These are phyloP conservation scores for Ceratina calcarata DNA, from an alignment of 1,140 invertebrate genomes.

Conservation along the genomic window DNA sequence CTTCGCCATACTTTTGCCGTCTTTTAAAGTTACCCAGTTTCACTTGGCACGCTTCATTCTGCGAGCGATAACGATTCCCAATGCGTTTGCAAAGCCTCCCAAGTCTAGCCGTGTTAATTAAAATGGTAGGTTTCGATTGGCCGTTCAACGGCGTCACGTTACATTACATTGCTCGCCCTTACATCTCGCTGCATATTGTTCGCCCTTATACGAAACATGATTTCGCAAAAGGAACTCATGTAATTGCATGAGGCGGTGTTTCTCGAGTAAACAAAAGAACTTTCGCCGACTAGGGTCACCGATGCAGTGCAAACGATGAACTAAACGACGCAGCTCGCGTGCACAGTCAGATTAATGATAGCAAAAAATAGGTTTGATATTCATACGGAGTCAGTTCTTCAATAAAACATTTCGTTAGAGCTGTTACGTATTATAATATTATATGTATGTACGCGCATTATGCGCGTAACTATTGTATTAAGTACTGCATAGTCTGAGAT, in stretches of 20 bases:
- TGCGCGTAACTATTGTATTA: constrained; percentile 6
- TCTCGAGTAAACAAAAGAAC: constrained; percentile 61
- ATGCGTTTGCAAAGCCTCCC: background rate
- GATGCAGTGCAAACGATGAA: constrained; percentile 52
- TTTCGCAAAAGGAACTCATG: constrained; percentile 70
- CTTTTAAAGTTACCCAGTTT: background rate
- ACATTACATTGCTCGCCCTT: background rate
- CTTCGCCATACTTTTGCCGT: background rate
- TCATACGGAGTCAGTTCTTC: constrained; percentile 22
- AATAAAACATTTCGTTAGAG: constrained; percentile 5
- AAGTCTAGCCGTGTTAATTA: constrained; percentile 3
- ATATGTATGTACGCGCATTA: constrained; percentile 3
- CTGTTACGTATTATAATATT: background rate
- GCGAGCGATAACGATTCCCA: background rate
- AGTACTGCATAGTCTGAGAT: background rate
- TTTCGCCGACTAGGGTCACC: constrained; percentile 55
- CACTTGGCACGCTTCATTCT: background rate
- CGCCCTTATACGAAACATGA: constrained; percentile 54
- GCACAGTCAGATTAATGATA: constrained; percentile 58
- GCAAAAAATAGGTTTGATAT: constrained; percentile 10
- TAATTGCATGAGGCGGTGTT: constrained; percentile 62
- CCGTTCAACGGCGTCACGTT: background rate
- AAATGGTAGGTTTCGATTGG: constrained; percentile 17
- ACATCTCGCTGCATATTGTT: background rate
- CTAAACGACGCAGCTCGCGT: constrained; percentile 58